These are phyloP conservation scores for Pelecanoides urinatrix DNA, from an alignment of 2,113 vertebrate species.

Conservation along the genomic window DNA sequence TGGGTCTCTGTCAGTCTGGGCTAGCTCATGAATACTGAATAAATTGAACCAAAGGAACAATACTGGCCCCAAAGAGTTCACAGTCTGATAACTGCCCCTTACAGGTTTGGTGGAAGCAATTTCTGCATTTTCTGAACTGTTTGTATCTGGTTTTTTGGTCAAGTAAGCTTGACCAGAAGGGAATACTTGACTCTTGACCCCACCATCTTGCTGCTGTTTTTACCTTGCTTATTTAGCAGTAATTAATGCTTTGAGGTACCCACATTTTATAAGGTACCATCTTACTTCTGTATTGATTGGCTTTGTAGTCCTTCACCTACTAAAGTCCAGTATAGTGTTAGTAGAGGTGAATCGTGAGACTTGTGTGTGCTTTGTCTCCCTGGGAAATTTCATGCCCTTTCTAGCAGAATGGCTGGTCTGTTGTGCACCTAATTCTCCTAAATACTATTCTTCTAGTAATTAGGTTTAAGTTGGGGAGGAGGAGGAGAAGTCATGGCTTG, in stretches of 20 bases:
- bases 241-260: neutral
- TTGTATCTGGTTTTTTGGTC: neutral
- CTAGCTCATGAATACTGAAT: neutral
- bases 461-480: neutral
- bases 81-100: neutral
- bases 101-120: neutral
- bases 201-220: neutral
- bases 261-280: neutral
- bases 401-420: neutral
- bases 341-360: neutral
- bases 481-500: neutral
- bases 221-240: neutral
- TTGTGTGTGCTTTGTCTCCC: neutral
- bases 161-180: neutral
- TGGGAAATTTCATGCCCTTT: neutral
- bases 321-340: neutral
- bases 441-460: neutral
- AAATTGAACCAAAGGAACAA: neutral
- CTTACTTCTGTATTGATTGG: neutral
- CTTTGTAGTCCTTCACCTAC: neutral
- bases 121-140: neutral
- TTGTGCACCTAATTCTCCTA: neutral
- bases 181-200: neutral
- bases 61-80: neutral
- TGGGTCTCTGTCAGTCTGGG: neutral